Conservation (phyloP, 2,797 vertebrate genomes). For the Sternotherus odoratus region DNA sequence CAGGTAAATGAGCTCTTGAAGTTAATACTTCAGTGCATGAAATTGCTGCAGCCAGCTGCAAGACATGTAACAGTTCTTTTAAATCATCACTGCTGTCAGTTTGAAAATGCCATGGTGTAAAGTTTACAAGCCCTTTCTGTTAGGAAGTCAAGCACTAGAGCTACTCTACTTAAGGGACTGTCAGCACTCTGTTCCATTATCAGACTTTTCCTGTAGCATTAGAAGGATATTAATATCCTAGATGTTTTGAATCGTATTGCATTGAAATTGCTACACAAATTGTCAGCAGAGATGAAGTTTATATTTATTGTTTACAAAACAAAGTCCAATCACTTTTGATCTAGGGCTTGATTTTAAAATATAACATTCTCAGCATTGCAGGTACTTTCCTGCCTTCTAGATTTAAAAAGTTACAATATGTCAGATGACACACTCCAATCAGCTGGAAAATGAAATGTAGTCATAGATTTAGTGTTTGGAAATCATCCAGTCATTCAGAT, state of each 20-base stretch:
- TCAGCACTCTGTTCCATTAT: neutral
- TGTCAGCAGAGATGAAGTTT: neutral
- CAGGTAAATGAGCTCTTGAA: neutral
- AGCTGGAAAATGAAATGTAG: neutral
- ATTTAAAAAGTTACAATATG: neutral
- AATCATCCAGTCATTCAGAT: neutral
- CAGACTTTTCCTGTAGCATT: neutral
- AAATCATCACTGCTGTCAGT: conserved; percentile 56
- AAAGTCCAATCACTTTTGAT: neutral
- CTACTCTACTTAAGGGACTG: neutral
- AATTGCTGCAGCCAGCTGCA: conserved; percentile 42
- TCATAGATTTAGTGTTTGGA: neutral
- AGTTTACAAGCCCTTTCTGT: conserved; percentile 25
- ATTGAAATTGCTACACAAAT: conserved; percentile 18
- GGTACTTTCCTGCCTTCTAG: neutral
- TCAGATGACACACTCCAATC: neutral
- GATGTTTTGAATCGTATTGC: neutral
- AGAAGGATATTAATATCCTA: neutral
- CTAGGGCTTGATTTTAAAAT: conserved; percentile 3
- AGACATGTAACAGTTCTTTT: conserved; percentile 62
- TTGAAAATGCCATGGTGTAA: conserved; percentile 38
- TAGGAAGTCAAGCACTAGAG: conserved; percentile 9
- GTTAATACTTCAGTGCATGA: conserved; percentile 35
- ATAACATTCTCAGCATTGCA: conserved; percentile 1
- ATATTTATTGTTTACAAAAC: conserved; percentile 1